Percentiles rank a stretch among this genome's conserved stretches.
Conservation (phyloP, 2,113 vertebrate species). For the Vombatus ursinus region DNA sequence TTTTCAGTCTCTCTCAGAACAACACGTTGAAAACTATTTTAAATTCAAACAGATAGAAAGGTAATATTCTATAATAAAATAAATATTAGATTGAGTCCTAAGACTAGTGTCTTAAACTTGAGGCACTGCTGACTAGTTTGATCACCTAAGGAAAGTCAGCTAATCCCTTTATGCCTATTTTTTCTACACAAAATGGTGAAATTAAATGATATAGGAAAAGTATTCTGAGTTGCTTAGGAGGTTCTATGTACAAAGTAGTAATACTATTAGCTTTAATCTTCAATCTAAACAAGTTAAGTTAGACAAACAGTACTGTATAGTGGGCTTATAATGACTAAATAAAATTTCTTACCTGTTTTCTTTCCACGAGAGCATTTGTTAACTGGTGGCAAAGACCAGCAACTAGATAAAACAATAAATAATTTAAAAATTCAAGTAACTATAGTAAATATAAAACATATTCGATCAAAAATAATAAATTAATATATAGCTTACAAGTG, state of each 20-base stretch:
- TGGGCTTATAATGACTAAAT: conserved; percentile 30
- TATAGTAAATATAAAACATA: conserved; percentile 39
- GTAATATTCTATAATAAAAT: neutral
- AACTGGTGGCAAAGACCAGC: conserved; percentile 99
- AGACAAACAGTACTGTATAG: neutral
- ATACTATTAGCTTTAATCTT: neutral
- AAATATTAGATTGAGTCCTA: neutral
- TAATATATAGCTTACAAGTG: conserved; percentile 91
- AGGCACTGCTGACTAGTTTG: neutral
- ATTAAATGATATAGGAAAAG: neutral
- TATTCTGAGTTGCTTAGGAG: neutral
- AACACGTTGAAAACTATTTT: conserved; percentile 47
- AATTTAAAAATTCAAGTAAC: conserved; percentile 51
- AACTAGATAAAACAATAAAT: conserved; percentile 85
- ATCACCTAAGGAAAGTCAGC: neutral
- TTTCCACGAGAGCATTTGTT: conserved; percentile 98
- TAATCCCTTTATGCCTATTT: neutral
- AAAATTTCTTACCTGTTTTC: conserved; percentile 93
- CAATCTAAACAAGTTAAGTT: neutral
- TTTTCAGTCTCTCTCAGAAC: conserved; percentile 18
- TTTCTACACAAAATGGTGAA: neutral
- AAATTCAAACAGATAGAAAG: conserved; percentile 40
- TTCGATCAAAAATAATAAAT: neutral
- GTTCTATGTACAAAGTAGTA: neutral
- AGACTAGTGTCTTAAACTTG: neutral